Percentiles rank a stretch among this genome's conserved stretches.
These are phyloP conservation scores for Callorhinus ursinus DNA, from an alignment of 2,113 vertebrate species.

Conservation along the genomic window DNA sequence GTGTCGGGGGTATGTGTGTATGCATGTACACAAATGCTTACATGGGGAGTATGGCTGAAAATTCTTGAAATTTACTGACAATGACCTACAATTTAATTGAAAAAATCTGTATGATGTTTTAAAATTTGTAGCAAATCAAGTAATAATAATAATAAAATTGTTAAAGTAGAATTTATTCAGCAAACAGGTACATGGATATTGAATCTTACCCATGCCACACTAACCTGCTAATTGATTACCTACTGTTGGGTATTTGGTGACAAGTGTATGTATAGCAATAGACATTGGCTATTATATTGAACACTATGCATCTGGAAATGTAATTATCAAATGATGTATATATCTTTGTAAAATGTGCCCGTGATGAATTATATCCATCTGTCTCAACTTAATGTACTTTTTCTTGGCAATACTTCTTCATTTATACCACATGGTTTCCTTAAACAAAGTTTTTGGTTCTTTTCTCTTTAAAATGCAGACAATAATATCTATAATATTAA, in stretches of 20 bases:
- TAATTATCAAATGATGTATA: neutral
- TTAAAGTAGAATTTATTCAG: neutral
- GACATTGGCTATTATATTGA: neutral
- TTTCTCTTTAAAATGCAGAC: neutral
- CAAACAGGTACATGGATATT: neutral
- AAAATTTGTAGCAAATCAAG: neutral
- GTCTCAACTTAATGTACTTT: neutral
- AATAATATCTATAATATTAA: neutral
- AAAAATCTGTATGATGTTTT: neutral
- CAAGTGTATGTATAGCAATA: neutral
- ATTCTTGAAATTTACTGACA: neutral
- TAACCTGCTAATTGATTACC: neutral
- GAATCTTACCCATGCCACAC: neutral
- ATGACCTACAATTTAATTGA: neutral
- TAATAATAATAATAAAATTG: neutral
- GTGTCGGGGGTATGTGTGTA: neutral
- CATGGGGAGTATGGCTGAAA: neutral
- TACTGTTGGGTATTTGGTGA: neutral
- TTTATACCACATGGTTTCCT: accelerated
- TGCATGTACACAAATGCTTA: neutral
- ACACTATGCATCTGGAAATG: neutral
- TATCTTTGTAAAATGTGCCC: neutral
- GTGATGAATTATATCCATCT: neutral
- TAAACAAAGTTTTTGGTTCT: neutral
- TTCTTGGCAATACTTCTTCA: neutral